phyloP scores from a whole-genome alignment of 2,888 invertebrate genomes.

The Hyles lineata region DNA sequence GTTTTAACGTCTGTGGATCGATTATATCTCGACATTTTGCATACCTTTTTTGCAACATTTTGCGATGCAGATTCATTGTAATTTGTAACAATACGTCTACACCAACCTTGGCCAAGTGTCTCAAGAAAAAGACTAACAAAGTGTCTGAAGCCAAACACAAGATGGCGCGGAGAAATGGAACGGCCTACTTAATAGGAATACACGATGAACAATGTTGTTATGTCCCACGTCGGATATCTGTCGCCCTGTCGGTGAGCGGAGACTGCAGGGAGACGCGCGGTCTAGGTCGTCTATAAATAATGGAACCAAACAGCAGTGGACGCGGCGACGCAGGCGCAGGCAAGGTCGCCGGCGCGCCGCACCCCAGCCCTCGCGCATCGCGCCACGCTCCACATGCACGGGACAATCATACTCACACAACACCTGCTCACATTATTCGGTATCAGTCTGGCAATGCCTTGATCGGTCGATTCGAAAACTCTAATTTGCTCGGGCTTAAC shows the following conservation, averaged over 20 bases:
- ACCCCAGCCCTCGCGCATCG: background rate
- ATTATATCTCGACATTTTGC: too few species aligned
- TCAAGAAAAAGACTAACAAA: background rate
- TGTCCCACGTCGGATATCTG: background rate
- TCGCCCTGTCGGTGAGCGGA: background rate
- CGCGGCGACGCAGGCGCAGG: conserved; percentile 40
- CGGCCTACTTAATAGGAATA: background rate
- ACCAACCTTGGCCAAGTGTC: background rate
- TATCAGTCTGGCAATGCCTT: too few species aligned
- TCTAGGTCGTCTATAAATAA: conserved; percentile 40
- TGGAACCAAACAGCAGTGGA: conserved; percentile 37
- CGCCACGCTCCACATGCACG: background rate
- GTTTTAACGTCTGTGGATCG: too few species aligned
- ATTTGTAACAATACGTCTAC: background rate
- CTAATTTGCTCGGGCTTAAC: too few species aligned
- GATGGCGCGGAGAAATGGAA: background rate
- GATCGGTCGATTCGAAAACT: too few species aligned
- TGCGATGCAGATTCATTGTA: background rate
- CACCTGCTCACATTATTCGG: too few species aligned
- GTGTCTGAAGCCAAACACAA: background rate
- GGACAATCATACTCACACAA: too few species aligned
- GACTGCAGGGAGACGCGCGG: conserved; percentile 28
- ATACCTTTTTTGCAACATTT: too few species aligned
- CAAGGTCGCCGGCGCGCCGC: conserved; percentile 41
- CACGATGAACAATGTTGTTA: background rate